Evolutionary conservation across 2,797 vertebrate species (phyloP), one percentile per base, ranked within the genome.

Genomic region (Coluber constrictor): DNA sequence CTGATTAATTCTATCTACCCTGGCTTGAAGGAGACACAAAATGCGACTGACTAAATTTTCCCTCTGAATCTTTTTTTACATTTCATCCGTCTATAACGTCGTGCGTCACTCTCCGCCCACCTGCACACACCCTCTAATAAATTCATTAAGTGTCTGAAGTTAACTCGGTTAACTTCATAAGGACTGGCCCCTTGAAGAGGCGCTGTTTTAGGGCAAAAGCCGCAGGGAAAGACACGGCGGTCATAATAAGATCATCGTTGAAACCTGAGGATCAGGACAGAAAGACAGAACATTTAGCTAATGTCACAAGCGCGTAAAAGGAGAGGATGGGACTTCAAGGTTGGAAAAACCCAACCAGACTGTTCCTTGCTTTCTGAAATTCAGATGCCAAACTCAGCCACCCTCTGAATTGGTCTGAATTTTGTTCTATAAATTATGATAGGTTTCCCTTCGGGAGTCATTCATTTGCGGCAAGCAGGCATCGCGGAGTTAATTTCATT

Each of bases 31-130:
- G 37, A 89, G 91, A 94, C 94, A 56, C 0, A 91, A 92, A 61
- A 74, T 18, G 61, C 87, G 91, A 95, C 90, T 51, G 96, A 94
- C 95, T 94, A 92, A 56, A 92, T 95, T 93, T 88, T 61, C 91
- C 63, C 86, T 92, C 95, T 90, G 59, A 88, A 93, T 91, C 86
- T 79, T 43, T 15, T 37, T 86, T 23, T 27, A 18, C n/a, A 60
- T 29, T 51, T 92, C 37, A 0, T 54, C 43, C 74, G 4, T 25
- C 37, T 63, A 4, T 5, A 43, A 47, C 37, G 12, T 11, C 20
- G 60, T 74, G 89, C 32, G 25, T 79, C 55, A 1, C 56, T 16
- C 32, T 60, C 54, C 20, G 63, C 7, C 51, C 3, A 5, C 51
- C 3, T 43, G 18, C 29, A 37, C 27, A 13, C 13, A 9, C 61